These are phyloP conservation scores for Acanthopleura granulata DNA, from an alignment of 2,888 invertebrate genomes.

Conservation along the genomic window DNA sequence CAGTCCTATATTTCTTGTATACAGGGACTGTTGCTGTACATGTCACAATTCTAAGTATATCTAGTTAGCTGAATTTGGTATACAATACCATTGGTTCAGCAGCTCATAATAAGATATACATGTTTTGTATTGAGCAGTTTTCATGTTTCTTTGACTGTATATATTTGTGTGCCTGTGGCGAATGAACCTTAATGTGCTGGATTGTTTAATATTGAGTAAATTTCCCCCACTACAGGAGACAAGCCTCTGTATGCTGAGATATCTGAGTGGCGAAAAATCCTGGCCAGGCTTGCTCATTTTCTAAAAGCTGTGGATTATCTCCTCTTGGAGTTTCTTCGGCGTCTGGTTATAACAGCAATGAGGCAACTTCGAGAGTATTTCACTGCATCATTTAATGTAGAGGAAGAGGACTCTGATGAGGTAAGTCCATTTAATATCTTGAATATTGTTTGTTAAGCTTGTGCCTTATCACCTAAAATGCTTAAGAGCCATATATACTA, in stretches of 20 bases:
- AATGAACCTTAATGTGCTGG: too few species aligned
- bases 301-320: constrained; percentile 64
- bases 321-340: constrained; percentile 63
- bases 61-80: too few species aligned
- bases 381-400: constrained; percentile 54
- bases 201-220: too few species aligned
- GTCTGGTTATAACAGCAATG: constrained; percentile 63
- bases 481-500: too few species aligned
- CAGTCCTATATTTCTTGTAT: too few species aligned
- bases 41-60: too few species aligned
- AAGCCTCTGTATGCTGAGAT: constrained; percentile 66
- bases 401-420: constrained; percentile 50
- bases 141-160: too few species aligned
- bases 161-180: too few species aligned
- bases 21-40: too few species aligned
- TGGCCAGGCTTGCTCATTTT: constrained; percentile 62
- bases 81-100: too few species aligned
- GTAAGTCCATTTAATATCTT: not conserved
- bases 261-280: constrained; percentile 67
- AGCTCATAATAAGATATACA: too few species aligned
- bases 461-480: not conserved
- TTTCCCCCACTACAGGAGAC: constrained; percentile 32
- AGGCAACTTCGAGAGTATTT: constrained; percentile 59
- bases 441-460: not conserved
- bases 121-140: too few species aligned